phyloP scores from a whole-genome alignment of 2,113 vertebrate species.

The Hemiscyllium ocellatum region DNA sequence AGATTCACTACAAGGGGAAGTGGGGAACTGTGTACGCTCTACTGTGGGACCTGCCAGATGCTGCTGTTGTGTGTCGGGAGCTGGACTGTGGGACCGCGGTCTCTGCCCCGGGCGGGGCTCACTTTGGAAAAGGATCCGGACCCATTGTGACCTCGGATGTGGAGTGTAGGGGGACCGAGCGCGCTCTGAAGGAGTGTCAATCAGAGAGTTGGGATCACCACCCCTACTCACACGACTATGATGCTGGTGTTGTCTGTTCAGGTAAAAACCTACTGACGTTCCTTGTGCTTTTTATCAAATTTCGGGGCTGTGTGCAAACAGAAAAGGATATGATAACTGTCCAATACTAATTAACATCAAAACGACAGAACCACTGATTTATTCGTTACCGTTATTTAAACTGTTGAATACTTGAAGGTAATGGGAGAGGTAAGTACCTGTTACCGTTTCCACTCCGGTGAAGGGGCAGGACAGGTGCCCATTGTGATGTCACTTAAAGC shows the following conservation, averaged over 20 bases:
- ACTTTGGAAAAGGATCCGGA: neutral
- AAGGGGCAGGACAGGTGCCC: too few species aligned
- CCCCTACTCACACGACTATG: neutral
- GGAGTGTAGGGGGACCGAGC: neutral
- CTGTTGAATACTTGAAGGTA: too few species aligned
- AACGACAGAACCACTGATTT: too few species aligned
- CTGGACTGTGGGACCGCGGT: neutral
- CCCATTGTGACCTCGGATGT: neutral
- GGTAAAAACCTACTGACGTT: neutral
- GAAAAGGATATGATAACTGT: neutral
- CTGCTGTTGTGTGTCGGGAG: neutral
- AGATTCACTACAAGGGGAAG: neutral
- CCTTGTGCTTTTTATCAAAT: neutral
- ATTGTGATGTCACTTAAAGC: too few species aligned
- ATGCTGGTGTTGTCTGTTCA: neutral
- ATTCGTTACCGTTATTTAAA: too few species aligned
- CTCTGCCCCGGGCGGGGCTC: neutral
- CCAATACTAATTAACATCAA: too few species aligned
- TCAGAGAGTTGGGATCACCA: rapidly evolving
- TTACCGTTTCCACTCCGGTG: too few species aligned
- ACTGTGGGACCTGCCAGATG: neutral
- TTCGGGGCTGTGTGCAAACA: too few species aligned
- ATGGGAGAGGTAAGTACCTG: too few species aligned
- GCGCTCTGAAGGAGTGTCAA: neutral
- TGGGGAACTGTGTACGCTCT: neutral